Conservation (phyloP, 2,113 vertebrate species). For the Lepus americanus region DNA sequence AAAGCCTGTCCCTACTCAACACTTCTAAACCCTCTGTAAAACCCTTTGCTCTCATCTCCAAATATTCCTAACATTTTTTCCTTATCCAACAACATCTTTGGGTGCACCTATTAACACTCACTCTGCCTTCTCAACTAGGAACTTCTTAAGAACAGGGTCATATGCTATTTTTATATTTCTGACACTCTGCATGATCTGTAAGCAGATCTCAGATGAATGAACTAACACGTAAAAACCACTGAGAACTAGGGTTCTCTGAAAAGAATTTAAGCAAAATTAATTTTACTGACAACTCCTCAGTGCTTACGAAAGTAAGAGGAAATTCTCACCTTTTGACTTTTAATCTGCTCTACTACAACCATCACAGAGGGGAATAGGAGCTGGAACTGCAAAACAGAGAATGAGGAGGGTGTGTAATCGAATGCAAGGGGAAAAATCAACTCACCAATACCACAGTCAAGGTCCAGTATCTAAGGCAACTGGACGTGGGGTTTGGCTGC, state of each 20-base stretch:
- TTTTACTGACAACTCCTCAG: constrained; percentile 17
- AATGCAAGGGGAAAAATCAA: constrained; percentile 43
- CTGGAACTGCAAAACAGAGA: constrained; percentile 92
- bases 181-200: constrained; percentile 48
- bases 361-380: constrained; percentile 98
- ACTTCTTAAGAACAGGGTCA: neutral
- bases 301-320: constrained; percentile 50
- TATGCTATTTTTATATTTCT: constrained; percentile 50
- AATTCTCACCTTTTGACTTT: constrained; percentile 94
- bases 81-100: neutral
- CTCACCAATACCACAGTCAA: constrained; percentile 32
- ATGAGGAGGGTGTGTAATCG: constrained; percentile 37
- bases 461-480: neutral
- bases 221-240: constrained; percentile 27
- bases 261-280: constrained; percentile 40
- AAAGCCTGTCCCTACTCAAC: neutral
- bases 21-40: constrained; percentile 16
- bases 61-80: neutral
- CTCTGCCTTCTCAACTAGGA: constrained; percentile 27
- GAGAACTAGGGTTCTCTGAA: constrained; percentile 55
- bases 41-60: neutral
- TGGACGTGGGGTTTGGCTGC: neutral
- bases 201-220: neutral
- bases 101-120: neutral
- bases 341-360: constrained; percentile 97